Evolutionary conservation across 2,888 invertebrate species (phyloP), one percentile per base, ranked within the genome.

Genomic region (Drosophila kanekoi): DNA sequence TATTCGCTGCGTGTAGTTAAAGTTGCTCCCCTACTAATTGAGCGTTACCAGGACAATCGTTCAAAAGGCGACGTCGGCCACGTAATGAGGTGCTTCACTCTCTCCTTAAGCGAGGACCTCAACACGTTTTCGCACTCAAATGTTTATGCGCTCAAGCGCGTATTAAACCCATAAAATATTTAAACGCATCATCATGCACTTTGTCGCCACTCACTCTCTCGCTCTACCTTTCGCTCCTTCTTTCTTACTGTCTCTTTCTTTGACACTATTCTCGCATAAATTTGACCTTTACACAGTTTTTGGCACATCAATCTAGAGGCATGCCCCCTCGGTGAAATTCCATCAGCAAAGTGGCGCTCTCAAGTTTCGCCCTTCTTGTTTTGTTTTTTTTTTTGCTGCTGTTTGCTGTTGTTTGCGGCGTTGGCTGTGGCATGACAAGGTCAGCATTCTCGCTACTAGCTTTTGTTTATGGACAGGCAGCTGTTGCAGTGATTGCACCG

Each of bases 91-190:
- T 60, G 53, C 62, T 62, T 70, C 32, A 23, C 43, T 28, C 28
- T 1, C 43, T 45, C 20, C 49, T 40, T 60, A 41, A 11, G 37
- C 13, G 37, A 37, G 35, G 43, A 23, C 58, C 82, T 37, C 68
- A 79, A 86, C 89, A 87, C 76, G 86, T 78, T 85, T 86, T 84
- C 70, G 68, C 89, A 86, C 86, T 86, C 75, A 78, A 76, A 82
- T 82, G 67, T 87, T 89, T 87, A 84, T 69, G 67, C 69, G 69
- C 48, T 53, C 54, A 32, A 33, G 23, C 65, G 44, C 44, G 64
- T 79, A 69, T 72, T 82, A 73, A 66, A 48, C 60, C 28, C 64
- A 72, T 89, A 81, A 89, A 85, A 89, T 87, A 85, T 89, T 87
- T 74, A 87, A 81, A 71, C 68, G 72, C 74, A 79, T 81, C 72